Base-by-base conservation (phyloP, 2,113 vertebrate species). In the Hippolais icterina region DNA sequence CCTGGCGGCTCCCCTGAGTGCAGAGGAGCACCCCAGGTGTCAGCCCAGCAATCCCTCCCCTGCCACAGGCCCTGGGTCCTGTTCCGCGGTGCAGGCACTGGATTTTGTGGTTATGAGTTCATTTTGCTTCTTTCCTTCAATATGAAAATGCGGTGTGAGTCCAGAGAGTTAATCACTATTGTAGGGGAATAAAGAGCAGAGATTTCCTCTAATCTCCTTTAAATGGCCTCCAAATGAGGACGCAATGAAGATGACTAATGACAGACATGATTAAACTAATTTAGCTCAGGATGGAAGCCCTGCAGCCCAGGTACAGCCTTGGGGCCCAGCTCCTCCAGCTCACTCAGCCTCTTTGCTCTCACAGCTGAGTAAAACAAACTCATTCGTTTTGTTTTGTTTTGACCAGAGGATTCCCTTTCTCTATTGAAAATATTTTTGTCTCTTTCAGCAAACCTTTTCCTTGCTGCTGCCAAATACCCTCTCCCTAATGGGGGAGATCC, bases 151-250 rank as follows among this genome's bases (percentile, higher is more conserved):
- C 39, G 41, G 35, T 11, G 39, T 3, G 44, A 90, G 63, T 61
- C 70, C 33, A 10, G 61, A 39, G 71, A 74, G 64, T 82, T 94
- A 96, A 95, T 87, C 91, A 28, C 79, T 64, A 24, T 89, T 91
- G 75, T 54, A 31, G 2, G 16, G 75, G 50, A 56, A 80, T n/a
- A 50, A 65, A 81, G 89, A 88, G 77, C 44, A 68, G 82, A 89
- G 78, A 80, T 94, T 89, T 94, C 42, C 87, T 52, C 61, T 96
- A 96, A 97, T 97, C 83, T 89, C 59, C 37, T 86, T 85, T 80
- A 95, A 96, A 96, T 80, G 87, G 89, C 42, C 79, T 94, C 80
- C 77, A 94, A 91, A 96, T 79, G 89, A 94, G 70, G 59, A 46
- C 70, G 90, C 61, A 19, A 69, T 59, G 70, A 89, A 71, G 68